Conservation (phyloP, 2,797 vertebrate genomes). For the Gymnopithys bicolor region DNA sequence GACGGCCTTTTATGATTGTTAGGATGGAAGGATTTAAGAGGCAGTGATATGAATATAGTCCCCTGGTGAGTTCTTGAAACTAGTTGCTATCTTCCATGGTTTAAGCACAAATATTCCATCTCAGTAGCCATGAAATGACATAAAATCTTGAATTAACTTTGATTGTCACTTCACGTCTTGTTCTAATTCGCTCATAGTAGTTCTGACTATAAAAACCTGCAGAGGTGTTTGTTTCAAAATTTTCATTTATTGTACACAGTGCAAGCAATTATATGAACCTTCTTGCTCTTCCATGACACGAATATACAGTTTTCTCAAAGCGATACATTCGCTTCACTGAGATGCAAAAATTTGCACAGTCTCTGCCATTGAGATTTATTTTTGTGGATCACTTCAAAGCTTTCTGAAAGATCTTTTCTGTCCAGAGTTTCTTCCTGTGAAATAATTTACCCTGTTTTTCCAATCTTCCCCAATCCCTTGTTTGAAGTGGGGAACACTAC, state of each 20-base stretch:
- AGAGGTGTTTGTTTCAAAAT: neutral
- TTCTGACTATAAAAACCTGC: neutral
- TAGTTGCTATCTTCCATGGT: neutral
- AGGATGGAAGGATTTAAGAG: neutral
- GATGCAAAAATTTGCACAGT: neutral
- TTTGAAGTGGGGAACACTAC: neutral
- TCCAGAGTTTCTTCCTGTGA: neutral
- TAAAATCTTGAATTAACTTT: neutral
- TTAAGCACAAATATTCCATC: neutral
- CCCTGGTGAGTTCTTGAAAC: neutral
- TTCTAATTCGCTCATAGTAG: neutral
- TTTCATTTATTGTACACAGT: neutral
- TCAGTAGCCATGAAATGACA: neutral
- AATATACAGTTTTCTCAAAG: neutral
- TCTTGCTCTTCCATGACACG: neutral
- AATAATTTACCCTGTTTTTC: neutral
- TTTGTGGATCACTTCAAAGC: neutral
- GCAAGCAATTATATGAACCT: neutral
- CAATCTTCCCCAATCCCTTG: neutral
- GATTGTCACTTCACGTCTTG: neutral
- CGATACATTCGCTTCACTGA: neutral
- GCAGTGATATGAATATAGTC: neutral
- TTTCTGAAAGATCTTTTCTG: neutral
- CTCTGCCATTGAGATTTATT: neutral
- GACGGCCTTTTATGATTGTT: neutral